These are phyloP conservation scores for Apogon hyalosoma DNA, from an alignment of 2,797 vertebrate genomes.

Conservation along the genomic window DNA sequence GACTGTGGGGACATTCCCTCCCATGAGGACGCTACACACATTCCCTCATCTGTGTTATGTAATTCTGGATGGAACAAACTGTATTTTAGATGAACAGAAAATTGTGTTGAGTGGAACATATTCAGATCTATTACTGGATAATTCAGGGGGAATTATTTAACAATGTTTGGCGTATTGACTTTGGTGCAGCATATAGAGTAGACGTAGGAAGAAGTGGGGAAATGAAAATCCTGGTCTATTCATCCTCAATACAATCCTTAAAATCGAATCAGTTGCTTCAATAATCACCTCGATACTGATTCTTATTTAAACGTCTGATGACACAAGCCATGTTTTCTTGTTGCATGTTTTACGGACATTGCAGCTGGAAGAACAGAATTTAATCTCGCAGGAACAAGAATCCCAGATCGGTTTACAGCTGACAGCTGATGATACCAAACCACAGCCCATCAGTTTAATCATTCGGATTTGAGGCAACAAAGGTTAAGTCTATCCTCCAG, in stretches of 20 bases:
- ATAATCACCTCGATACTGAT: slow-evolving; percentile 39
- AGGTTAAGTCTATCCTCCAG: slow-evolving; percentile 38
- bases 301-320: slow-evolving; percentile 32
- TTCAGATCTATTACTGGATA: slow-evolving; percentile 58
- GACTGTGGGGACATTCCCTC: background rate
- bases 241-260: slow-evolving; percentile 36
- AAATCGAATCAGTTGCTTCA: slow-evolving; percentile 27
- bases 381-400: slow-evolving; percentile 64
- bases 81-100: slow-evolving; percentile 45
- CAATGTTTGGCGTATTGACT: slow-evolving; percentile 49
- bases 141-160: slow-evolving; percentile 73
- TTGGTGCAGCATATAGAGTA: slow-evolving; percentile 21
- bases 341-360: slow-evolving; percentile 19
- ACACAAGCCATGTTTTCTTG: background rate
- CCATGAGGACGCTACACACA: slow-evolving; percentile 3
- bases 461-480: slow-evolving; percentile 18
- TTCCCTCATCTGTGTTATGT: slow-evolving; percentile 3
- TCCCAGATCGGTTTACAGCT: slow-evolving; percentile 32
- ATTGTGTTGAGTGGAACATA: slow-evolving; percentile 51
- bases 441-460: slow-evolving; percentile 49
- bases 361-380: slow-evolving; percentile 34
- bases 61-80: slow-evolving; percentile 22
- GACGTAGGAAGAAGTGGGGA: slow-evolving; percentile 18
- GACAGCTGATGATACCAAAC: slow-evolving; percentile 35
- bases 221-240: slow-evolving; percentile 47